Evolutionary conservation across 53 echinoderm and acorn worm species (phyloP), one percentile per base, ranked within the genome.

Genomic region (Crossaster papposus): DNA sequence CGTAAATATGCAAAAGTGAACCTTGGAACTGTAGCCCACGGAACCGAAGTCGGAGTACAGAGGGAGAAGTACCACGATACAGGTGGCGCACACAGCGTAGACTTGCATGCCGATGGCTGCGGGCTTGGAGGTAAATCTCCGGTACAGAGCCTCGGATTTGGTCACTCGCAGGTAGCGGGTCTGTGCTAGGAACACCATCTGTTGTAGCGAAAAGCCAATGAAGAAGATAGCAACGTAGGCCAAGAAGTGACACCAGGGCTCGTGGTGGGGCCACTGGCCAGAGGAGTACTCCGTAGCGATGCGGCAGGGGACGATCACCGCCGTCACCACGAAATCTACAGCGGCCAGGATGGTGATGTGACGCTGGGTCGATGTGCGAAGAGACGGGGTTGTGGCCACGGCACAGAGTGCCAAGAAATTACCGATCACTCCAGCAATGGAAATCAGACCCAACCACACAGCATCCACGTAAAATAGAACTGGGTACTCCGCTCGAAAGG

Each of bases 211-310:
- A 36, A 33, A 73, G 13, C 74, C 74, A 17, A 73, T 73, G 36
- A 73, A 35, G 22, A 73, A 73, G 35, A 73, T 34, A 14, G 74
- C 3, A 17, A 34, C 13, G 33, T 73, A 73, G 33, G 74, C 74
- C 74, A 73, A 20, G 74, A 35, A 14, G 34, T 73, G 74, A 20
- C 74, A 73, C 74, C 15, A 35, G 0, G 34, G 15, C 4, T 1
- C 74, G 74, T 73, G 35, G 31, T 9, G 74, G 8, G 74, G 74
- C 74, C 74, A 73, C 34, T 33, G 34, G 22, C 74, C 74, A 4
- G 74, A 73, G 36, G 0, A 73, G 20, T 73, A 73, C 74, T 73
- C 35, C 34, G 74, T 73, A 35, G 74, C 74, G 36, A 73, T 73
- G 34, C 74, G 74, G 15, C 74, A 73, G 1, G 74, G 74, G 36